Evolutionary conservation across 2,797 vertebrate species (phyloP).

Genomic region (Poecilia wingei): DNA sequence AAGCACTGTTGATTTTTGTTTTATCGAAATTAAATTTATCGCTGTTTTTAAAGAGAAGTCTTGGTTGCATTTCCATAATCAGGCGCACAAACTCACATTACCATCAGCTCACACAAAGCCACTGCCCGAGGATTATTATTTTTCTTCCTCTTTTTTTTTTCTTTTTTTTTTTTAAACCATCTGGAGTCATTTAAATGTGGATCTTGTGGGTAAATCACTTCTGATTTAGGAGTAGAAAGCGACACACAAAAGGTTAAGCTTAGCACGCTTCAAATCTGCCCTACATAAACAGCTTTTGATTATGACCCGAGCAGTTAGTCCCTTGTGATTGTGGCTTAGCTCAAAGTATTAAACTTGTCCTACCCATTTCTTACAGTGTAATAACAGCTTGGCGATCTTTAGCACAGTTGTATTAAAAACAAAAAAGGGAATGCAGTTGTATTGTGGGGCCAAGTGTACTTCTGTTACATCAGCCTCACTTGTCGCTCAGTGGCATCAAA

Average conservation of each 20-base stretch:
- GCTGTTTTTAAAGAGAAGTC: constrained; percentile 69
- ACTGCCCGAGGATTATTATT: constrained; percentile 73
- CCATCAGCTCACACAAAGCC: constrained; percentile 67
- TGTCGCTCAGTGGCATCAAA: constrained; percentile 53
- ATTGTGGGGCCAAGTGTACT: constrained; percentile 62
- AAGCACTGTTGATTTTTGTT: constrained; percentile 25
- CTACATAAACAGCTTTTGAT: constrained; percentile 82
- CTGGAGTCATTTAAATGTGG: constrained; percentile 73
- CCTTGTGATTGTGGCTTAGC: constrained; percentile 81
- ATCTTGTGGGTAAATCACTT: constrained; percentile 77
- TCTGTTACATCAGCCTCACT: constrained; percentile 56
- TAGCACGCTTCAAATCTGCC: constrained; percentile 76
- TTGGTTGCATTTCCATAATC: constrained; percentile 69
- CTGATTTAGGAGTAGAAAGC: constrained; percentile 68
- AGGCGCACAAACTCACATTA: constrained; percentile 67
- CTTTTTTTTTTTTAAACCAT: constrained; percentile 43
- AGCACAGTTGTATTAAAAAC: constrained; percentile 50
- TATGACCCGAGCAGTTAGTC: constrained; percentile 74
- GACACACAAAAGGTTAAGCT: constrained; percentile 80
- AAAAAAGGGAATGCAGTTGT: constrained; percentile 55
- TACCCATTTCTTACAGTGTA: constrained; percentile 65
- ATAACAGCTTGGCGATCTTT: constrained; percentile 64
- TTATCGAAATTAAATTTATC: constrained; percentile 68
- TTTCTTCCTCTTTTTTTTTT: constrained; percentile 26
- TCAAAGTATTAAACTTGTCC: constrained; percentile 77